These are phyloP conservation scores for Heliconius aoede DNA, from an alignment of 2,888 invertebrate species.

Conservation along the genomic window DNA sequence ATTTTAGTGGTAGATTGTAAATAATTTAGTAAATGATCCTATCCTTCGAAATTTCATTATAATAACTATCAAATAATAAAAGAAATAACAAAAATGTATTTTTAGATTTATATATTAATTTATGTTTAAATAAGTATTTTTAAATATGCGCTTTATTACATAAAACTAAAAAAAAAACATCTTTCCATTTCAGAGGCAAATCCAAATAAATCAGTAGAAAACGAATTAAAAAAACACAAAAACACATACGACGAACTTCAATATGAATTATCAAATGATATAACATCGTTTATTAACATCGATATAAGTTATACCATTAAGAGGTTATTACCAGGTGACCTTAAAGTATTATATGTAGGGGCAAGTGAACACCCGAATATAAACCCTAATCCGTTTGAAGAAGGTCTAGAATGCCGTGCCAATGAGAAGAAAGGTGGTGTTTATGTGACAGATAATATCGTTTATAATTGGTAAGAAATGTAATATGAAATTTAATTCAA, in stretches of 20 bases:
- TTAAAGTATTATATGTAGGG: conserved; percentile 88
- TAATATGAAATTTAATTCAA: too few species aligned
- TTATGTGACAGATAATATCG: conserved; percentile 91
- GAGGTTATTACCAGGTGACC: conserved; percentile 92
- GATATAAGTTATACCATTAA: conserved; percentile 92
- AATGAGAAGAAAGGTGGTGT: conserved; percentile 92
- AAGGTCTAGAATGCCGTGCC: conserved; percentile 83
- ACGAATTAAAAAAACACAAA: conserved; percentile 63
- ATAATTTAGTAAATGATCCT: too few species aligned
- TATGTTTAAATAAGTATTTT: too few species aligned
- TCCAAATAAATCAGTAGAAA: conserved; percentile 72
- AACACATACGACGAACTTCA: conserved; percentile 71
- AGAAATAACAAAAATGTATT: too few species aligned
- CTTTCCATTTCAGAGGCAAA: conserved; percentile 63
- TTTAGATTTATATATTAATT: too few species aligned
- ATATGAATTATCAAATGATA: conserved; percentile 86
- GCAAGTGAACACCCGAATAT: conserved; percentile 71
- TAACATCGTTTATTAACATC: conserved; percentile 89
- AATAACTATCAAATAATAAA: too few species aligned
- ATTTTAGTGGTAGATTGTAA: too few species aligned
- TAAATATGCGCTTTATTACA: neutral
- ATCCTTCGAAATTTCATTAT: too few species aligned
- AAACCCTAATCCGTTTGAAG: conserved; percentile 88
- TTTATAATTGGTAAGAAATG: conserved; percentile 85
- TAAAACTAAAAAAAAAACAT: neutral